Evolutionary conservation across 2,797 vertebrate genomes (phyloP), one percentile per base, ranked within the genome.

Genomic region (Sebastes alutus): DNA sequence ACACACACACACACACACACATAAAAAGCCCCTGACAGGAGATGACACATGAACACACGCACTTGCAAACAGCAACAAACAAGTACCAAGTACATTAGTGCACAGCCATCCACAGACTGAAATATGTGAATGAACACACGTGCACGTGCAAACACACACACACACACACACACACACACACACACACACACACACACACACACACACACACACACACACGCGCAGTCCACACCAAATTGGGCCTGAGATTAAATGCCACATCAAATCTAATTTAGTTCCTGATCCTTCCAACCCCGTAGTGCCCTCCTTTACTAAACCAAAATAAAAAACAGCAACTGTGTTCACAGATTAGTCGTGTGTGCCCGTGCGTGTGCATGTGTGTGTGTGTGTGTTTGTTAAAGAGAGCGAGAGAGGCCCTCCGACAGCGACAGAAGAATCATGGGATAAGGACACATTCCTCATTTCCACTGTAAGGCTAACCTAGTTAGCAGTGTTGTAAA

Each of bases 231-330:
- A 79, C 66, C 65, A 89, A 90, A 87, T 81, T 85, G 70, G 72
- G 83, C 76, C 84, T 63, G 81, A 80, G 85, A 92, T 90, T 92
- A 89, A 89, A 78, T 77, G 79, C 59, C 69, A 78, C 66, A 87
- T 91, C 64, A 85, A 92, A 89, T 93, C 90, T 87, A 78, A 87
- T 86, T 92, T 79, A 65, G 66, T 71, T 77, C 64, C 75, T 83
- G 85, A 91, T 89, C 81, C 79, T 52, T 76, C 71, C 75, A 72
- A 75, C 87, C 78, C 71, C 14, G 60, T 75, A 73, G 74, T 74
- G 80, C 54, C 79, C 84, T 78, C 84, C 12, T 80, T 87, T 81
- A 84, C 42, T 33, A 73, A 84, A 71, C 7, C 74, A 6, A 64
- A 90, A 83, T 22, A 77, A 84, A 84, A 88, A 90, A 85, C 88